Evolutionary conservation across 2,113 vertebrate genomes (phyloP).

Genomic region (Kryptolebias marmoratus): DNA sequence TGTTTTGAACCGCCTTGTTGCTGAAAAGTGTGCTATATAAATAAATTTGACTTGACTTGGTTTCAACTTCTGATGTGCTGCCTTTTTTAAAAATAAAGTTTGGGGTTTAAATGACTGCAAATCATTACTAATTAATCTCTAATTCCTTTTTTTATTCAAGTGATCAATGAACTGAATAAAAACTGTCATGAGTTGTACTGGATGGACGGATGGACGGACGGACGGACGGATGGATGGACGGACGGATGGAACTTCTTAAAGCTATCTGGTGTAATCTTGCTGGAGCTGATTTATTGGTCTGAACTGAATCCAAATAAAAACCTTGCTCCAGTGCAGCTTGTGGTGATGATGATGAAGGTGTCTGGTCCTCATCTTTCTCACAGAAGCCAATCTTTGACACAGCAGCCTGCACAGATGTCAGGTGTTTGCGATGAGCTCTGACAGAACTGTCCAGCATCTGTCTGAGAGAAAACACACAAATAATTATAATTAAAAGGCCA

Average conservation of each 20-base stretch:
- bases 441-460: slow-evolving; percentile 70
- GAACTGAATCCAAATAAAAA: slow-evolving; percentile 18
- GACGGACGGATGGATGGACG: too few relatives aligned
- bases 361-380: neutral
- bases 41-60: neutral
- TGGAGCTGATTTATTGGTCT: neutral
- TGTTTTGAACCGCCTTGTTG: too few relatives aligned
- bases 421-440: slow-evolving; percentile 77
- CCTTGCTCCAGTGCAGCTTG: slow-evolving; percentile 71
- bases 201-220: too few relatives aligned
- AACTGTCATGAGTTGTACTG: too few relatives aligned
- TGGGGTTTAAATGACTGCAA: too few relatives aligned
- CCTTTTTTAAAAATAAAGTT: too few relatives aligned
- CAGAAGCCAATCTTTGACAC: slow-evolving; percentile 46
- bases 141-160: too few relatives aligned
- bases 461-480: slow-evolving; percentile 44
- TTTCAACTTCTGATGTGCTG: too few relatives aligned
- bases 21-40: neutral
- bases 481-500: neutral
- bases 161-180: too few relatives aligned
- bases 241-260: too few relatives aligned
- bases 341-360: neutral
- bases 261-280: neutral
- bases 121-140: too few relatives aligned
- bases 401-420: slow-evolving; percentile 65